These are phyloP conservation scores for Hypomecis atomaria DNA, from an alignment of 2,888 invertebrate genomes.

Conservation along the genomic window DNA sequence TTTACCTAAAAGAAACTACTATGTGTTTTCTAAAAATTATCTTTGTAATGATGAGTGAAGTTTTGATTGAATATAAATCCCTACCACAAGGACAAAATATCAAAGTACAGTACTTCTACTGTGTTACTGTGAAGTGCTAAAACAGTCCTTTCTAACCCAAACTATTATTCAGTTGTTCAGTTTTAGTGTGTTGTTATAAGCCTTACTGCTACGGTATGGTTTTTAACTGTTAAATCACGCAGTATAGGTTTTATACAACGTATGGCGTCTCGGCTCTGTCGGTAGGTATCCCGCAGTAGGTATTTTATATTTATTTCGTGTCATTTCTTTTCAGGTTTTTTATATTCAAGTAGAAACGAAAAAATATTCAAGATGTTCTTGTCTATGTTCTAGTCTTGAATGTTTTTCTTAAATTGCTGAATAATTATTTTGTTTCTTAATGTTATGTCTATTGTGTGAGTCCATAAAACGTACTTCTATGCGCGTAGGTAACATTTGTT, in stretches of 20 bases:
- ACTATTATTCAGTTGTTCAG: constrained; percentile 2
- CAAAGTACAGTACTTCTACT: neutral
- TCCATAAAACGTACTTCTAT: neutral
- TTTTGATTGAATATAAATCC: too few relatives aligned
- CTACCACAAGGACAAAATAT: too few relatives aligned
- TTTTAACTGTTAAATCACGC: constrained; percentile 14
- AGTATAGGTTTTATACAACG: constrained; percentile 23
- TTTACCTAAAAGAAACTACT: too few relatives aligned
- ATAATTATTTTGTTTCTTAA: neutral
- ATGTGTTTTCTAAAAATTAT: too few relatives aligned
- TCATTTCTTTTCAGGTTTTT: constrained; percentile 24
- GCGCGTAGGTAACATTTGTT: too few relatives aligned
- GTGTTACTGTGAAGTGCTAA: neutral
- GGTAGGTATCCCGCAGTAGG: constrained; percentile 61
- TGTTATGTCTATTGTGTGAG: constrained; percentile 20
- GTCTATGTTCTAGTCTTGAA: neutral
- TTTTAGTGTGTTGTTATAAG: constrained; percentile 6
- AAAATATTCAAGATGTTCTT: constrained; percentile 7
- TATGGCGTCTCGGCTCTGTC: constrained; percentile 64
- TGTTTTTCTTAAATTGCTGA: constrained; percentile 1
- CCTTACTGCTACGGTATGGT: constrained; percentile 5
- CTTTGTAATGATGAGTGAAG: too few relatives aligned
- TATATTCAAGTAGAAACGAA: neutral
- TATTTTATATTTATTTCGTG: constrained; percentile 36
- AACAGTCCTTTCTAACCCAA: neutral